Evolutionary conservation across 2,797 vertebrate species (phyloP).

Genomic region (Takifugu ocellatus): DNA sequence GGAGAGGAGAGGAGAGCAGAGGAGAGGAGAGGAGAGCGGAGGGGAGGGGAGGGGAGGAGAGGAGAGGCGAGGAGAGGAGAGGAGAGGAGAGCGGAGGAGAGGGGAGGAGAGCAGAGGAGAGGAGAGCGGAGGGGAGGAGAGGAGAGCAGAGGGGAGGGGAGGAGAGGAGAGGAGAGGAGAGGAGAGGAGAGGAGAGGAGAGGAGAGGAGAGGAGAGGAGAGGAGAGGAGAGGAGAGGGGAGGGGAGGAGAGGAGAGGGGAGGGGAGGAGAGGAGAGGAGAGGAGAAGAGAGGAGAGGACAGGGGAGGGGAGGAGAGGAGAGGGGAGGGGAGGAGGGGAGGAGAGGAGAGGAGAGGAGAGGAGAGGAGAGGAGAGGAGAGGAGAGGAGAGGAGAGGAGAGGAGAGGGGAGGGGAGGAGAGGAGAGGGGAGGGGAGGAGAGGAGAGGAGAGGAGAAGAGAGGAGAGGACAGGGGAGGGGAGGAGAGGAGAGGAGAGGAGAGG

Average conservation of each 20-base stretch:
- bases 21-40: no score
- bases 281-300: no score
- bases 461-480: background rate
- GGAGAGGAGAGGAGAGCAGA: no score
- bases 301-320: no score
- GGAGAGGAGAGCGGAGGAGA: background rate
- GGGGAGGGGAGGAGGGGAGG: background rate
- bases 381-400: background rate
- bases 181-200: no score
- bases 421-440: background rate
- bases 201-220: no score
- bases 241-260: no score
- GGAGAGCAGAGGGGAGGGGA: no score
- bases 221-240: no score
- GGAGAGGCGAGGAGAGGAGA: no score
- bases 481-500: background rate
- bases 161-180: no score
- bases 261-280: no score
- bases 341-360: background rate
- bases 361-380: background rate
- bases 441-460: background rate
- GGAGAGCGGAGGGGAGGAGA: background rate
- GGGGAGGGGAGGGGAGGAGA: background rate
- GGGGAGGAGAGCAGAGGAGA: background rate
- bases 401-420: background rate